phyloP scores from a whole-genome alignment of 2,797 vertebrate species.

The Dendrocincla fuliginosa region DNA sequence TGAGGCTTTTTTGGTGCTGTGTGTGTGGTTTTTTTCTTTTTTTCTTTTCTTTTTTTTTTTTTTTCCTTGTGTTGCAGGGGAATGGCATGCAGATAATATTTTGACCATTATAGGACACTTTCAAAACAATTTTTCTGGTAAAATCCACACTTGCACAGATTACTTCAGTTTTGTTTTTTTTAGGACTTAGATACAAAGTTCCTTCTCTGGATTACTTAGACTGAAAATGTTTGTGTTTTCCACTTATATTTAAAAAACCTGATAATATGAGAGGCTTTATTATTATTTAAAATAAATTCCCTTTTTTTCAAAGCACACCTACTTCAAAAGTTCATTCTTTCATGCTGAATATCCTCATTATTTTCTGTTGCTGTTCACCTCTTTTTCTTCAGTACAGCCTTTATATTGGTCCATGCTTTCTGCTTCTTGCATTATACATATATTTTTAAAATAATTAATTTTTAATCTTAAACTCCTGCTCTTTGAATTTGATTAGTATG shows the following conservation, averaged over 20 bases:
- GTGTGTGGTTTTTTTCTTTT: no score
- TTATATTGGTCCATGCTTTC: background rate
- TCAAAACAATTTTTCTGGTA: background rate
- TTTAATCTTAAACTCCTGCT: background rate
- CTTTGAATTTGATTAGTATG: background rate
- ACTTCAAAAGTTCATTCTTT: background rate
- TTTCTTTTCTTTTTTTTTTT: background rate
- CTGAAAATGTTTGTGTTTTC: background rate
- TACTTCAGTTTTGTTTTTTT: background rate
- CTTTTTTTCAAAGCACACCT: background rate
- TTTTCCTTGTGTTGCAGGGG: background rate
- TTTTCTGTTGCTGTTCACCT: background rate
- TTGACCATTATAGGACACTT: background rate
- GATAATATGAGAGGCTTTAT: background rate
- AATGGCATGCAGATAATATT: background rate
- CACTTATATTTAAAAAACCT: background rate
- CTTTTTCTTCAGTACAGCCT: background rate
- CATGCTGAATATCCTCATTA: background rate
- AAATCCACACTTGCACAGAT: background rate
- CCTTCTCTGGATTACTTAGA: background rate
- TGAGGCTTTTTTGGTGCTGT: background rate
- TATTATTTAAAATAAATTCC: background rate
- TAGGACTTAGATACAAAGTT: background rate
- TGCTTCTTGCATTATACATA: background rate
- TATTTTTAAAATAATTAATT: background rate